Evolutionary conservation across 2,113 vertebrate species (phyloP), one percentile per base, ranked within the genome.

Genomic region (Archilochus colubris): DNA sequence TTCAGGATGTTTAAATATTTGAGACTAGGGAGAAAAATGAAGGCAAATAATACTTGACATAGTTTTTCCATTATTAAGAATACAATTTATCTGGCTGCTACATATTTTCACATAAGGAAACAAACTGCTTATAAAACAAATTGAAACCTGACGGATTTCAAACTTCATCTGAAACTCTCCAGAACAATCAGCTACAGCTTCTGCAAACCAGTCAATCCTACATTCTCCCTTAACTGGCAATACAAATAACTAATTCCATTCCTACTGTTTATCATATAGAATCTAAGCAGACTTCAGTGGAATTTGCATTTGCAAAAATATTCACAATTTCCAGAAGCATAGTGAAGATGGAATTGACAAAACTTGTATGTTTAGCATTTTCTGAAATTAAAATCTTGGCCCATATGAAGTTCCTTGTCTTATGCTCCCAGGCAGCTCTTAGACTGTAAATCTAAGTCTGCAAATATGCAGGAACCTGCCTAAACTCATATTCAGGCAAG

Each of bases 51-150:
- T 55, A 70, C 19, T 63, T 79, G 88, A 79, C 27, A 55, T 7
- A 69, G 23, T 63, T 12, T 46, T 92, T 88, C 66, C 27, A 27
- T 67, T 69, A 74, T 79, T 85, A 86, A 95, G 95, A 95, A 87
- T 55, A 86, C 66, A 87, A 91, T 69, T 64, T 91, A 92, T 95
- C 62, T 86, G 16, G 33, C 38, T 85, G 44, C 3, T 64, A 86
- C 31, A 12, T 84, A 51, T 82, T 97, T 96, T 96, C 74, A 36
- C 54, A 69, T 14, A 91, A 89, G 64, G 57, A 96, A 95, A 67
- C 13, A 90, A 82, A 64, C 4, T 13, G 0, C 43, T 82, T 73
- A 51, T n/a, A 78, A 91, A 95, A 93, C 21, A 64, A 89, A 90
- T 40, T 80, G 77, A 85, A 93, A 79, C 87, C 17, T 86, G 67